Percentiles rank a stretch among this genome's conserved stretches.
Conservation (phyloP, 2,113 vertebrate genomes). For the Pelmatolapia mariae region DNA sequence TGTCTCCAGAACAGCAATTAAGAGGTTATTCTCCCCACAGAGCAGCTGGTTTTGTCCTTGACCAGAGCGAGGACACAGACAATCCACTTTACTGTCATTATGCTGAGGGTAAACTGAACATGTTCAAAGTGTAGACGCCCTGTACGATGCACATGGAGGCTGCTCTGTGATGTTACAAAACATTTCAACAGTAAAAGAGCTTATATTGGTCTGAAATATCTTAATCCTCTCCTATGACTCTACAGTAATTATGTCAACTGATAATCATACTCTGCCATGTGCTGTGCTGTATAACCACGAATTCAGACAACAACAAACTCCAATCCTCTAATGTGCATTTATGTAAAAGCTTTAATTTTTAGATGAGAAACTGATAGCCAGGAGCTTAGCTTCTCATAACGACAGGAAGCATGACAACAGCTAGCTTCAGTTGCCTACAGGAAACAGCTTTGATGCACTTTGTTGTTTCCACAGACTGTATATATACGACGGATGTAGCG, state of each 20-base stretch:
- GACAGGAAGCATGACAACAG: not conserved
- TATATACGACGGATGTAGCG: not conserved
- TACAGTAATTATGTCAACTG: not conserved
- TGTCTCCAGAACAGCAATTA: conserved; percentile 6
- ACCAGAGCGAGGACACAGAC: not conserved
- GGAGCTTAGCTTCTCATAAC: not conserved
- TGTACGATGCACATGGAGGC: not conserved
- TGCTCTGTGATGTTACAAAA: not conserved
- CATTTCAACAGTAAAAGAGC: not conserved
- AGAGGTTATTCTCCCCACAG: not conserved
- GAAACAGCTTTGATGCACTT: not conserved
- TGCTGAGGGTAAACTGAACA: conserved; percentile 1
- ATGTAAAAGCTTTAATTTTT: not conserved
- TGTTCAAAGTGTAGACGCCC: not conserved
- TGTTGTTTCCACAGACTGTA: not conserved
- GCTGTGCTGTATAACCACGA: not conserved
- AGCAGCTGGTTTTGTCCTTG: conserved; percentile 4
- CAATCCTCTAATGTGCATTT: not conserved
- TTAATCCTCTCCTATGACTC: not conserved
- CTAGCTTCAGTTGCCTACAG: not conserved
- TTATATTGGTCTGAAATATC: not conserved
- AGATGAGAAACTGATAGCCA: not conserved
- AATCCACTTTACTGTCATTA: not conserved
- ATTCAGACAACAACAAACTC: not conserved
- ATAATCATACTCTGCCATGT: not conserved